A percentile compares a stretch with the other conserved stretches of the same genome.
Conservation (phyloP, 2,888 invertebrate species). For the Pheosia gnoma region DNA sequence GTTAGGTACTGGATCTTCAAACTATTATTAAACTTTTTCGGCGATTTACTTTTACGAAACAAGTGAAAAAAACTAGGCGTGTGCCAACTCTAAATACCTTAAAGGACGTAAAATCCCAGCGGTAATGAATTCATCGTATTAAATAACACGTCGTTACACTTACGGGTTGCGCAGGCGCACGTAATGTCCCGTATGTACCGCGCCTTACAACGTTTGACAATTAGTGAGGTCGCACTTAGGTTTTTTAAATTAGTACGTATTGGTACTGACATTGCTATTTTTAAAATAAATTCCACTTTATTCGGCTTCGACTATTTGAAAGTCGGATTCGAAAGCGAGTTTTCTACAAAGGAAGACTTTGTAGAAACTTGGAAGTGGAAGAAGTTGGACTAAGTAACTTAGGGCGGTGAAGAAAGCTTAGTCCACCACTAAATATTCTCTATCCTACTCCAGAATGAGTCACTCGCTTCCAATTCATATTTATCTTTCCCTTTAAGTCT, state of each 20-base stretch:
- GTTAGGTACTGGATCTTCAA: too few species aligned
- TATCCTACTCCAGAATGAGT: too few species aligned
- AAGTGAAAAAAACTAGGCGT: conserved; percentile 15
- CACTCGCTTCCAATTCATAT: too few species aligned
- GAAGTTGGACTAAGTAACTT: too few species aligned
- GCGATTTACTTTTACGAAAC: conserved; percentile 19
- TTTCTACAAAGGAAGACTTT: too few species aligned
- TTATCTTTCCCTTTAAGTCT: too few species aligned
- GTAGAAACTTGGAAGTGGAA: too few species aligned
- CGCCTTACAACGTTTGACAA: conserved; percentile 54
- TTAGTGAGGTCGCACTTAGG: conserved; percentile 34
- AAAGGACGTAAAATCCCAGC: conserved; percentile 46
- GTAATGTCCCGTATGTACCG: conserved; percentile 28
- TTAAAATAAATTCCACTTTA: too few species aligned
- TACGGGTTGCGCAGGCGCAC: conserved; percentile 34
- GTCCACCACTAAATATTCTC: too few species aligned
- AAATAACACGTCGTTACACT: conserved; percentile 46
- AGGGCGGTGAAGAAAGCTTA: too few species aligned
- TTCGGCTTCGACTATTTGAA: too few species aligned
- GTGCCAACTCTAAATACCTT: conserved; percentile 6
- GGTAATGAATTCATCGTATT: conserved; percentile 36
- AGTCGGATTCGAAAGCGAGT: too few species aligned
- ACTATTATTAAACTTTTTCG: not conserved
- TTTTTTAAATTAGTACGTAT: conserved; percentile 11
- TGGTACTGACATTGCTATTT: not conserved